Percentiles rank a stretch among this genome's conserved stretches.
These are phyloP conservation scores for Mellilla xanthometata DNA, from an alignment of 2,888 invertebrate species.

Conservation along the genomic window DNA sequence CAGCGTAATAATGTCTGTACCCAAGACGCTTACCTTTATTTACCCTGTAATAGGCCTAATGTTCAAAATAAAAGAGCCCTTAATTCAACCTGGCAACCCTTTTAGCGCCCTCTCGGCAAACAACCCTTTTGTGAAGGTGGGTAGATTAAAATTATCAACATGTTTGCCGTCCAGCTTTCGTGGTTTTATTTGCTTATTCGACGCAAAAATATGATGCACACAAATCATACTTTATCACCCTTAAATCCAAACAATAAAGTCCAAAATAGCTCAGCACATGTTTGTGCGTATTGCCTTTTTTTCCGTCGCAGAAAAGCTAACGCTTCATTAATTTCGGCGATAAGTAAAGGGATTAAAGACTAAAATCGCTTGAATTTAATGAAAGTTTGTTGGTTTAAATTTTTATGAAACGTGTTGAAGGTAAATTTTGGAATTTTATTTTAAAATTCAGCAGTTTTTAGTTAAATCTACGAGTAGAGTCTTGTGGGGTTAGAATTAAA, in stretches of 20 bases:
- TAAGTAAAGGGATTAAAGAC: constrained; percentile 21
- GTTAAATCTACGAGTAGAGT: no score
- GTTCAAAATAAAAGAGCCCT: constrained; percentile 46
- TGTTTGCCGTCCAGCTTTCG: constrained; percentile 43
- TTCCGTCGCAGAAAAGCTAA: constrained; percentile 18
- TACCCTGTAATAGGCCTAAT: constrained; percentile 29
- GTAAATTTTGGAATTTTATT: constrained; percentile 5
- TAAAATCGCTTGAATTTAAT: constrained; percentile 14
- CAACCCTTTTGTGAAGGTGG: constrained; percentile 46
- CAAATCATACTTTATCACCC: background rate
- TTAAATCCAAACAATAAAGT: constrained; percentile 2
- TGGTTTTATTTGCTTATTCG: constrained; percentile 46
- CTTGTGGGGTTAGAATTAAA: no score
- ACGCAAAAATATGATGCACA: constrained; percentile 35
- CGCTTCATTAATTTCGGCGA: constrained; percentile 21
- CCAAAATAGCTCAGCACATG: constrained; percentile 3
- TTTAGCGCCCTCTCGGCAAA: constrained; percentile 51
- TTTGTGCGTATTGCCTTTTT: constrained; percentile 3
- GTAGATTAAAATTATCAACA: constrained; percentile 61
- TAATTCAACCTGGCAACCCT: constrained; percentile 56
- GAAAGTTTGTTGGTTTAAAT: constrained; percentile 3
- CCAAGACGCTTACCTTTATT: constrained; percentile 25
- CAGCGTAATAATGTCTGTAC: constrained; percentile 15
- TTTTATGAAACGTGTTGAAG: constrained; percentile 2
- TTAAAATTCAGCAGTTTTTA: background rate